Base-by-base conservation (phyloP, 2,888 invertebrate genomes). In the Andrena minutula region DNA sequence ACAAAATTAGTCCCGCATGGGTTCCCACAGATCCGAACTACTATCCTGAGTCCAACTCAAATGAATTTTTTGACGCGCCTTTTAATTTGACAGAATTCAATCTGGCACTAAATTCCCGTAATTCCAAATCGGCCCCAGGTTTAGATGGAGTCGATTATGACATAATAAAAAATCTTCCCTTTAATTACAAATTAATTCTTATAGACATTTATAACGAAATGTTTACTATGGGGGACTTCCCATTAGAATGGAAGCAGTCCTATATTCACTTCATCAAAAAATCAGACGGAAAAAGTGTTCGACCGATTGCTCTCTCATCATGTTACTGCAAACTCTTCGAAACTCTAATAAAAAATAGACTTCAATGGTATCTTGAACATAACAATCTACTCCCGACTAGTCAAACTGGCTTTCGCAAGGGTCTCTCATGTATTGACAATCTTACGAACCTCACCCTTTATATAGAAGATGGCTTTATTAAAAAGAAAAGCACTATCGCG, bases 211-310 rank as follows among this genome's bases (percentile, higher is more conserved):
- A 32, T 32, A 61, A 61, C 5, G 16, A 61, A n/a, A n/a, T 61
- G n/a, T 61, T 16, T 30, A 32, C 12, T 6, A 61, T 0, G 12
- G 20, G 26, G 16, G 32, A 61, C 8, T 61, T 8, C 32, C 32
- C 60, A 7, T 16, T 16, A 8, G 7, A 12, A 7, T 56, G 56
- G 26, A 66, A 30, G 32, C 28, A 32, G 6, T 53, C 53, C 7
- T 66, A n/a, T 7, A 20, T 69, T 4, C 68, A 63, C 10, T 88
- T 86, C 20, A 81, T 86, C 5, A 58, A 73, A 32, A 86, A 84
- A 70, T 3, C 71, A 0, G 70, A 84, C 28, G 79, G 78, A 1
- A 53, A 16, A 3, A 58, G 73, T 16, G 30, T 83, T 1, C 35
- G 35, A 35, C 35, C 35, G 10, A 35, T 35, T 35, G 35, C 10